These are phyloP conservation scores for Mythimna loreyi DNA, from an alignment of 2,888 invertebrate species.

Conservation along the genomic window DNA sequence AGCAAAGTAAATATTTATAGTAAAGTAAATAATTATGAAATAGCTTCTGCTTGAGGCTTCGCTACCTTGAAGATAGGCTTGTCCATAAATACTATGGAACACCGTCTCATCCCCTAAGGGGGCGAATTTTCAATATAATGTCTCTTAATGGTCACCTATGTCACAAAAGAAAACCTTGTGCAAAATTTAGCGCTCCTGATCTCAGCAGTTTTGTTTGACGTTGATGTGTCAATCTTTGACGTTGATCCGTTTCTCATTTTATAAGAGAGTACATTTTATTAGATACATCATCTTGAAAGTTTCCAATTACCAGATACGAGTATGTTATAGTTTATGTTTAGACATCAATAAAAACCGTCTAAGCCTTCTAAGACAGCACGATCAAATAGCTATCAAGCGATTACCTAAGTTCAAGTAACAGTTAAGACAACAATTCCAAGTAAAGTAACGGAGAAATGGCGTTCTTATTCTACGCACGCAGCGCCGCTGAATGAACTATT, in stretches of 20 bases:
- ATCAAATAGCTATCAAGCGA: background rate
- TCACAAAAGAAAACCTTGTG: too few relatives aligned
- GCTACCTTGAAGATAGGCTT: too few relatives aligned
- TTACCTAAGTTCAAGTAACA: conserved; percentile 42
- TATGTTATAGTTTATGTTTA: background rate
- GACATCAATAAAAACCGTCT: background rate
- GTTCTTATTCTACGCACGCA: conserved; percentile 61
- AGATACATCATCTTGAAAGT: background rate
- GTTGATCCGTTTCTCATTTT: too few relatives aligned
- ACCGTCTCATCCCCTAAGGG: too few relatives aligned
- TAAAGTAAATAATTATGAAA: background rate
- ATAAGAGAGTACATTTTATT: background rate
- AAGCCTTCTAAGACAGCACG: background rate
- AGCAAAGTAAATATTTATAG: too few relatives aligned
- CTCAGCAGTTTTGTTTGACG: too few relatives aligned
- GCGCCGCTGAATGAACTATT: conserved; percentile 38
- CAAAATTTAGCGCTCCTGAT: too few relatives aligned
- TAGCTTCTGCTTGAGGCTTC: too few relatives aligned
- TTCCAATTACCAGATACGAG: background rate
- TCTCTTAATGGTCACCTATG: too few relatives aligned
- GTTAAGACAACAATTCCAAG: conserved; percentile 49
- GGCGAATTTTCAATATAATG: too few relatives aligned
- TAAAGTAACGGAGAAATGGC: conserved; percentile 57
- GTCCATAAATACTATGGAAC: too few relatives aligned
- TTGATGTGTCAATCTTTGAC: too few relatives aligned